Evolutionary conservation across 1,140 invertebrate species (phyloP).

Genomic region (Ceratosolen fusciceps): DNA sequence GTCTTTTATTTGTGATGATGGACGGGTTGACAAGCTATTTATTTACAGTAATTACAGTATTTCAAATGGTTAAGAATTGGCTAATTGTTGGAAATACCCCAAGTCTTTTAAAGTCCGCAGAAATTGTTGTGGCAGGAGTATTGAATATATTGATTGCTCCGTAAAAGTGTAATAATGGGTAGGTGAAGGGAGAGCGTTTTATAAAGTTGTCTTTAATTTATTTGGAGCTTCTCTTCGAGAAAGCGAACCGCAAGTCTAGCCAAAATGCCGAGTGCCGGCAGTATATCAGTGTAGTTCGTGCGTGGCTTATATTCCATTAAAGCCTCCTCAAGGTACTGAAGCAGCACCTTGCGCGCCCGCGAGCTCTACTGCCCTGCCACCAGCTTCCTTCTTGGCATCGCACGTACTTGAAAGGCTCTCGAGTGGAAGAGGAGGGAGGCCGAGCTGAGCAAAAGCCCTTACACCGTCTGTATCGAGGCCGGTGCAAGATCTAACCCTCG

Average conservation of each 20-base stretch:
- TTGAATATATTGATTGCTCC: not conserved
- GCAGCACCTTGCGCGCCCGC: not conserved
- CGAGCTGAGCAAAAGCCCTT: not conserved
- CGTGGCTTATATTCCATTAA: not conserved
- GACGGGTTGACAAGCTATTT: too few relatives aligned
- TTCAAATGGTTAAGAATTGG: not conserved
- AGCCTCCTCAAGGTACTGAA: not conserved
- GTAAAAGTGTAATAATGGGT: too few relatives aligned
- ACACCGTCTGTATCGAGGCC: not conserved
- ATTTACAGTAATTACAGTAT: constrained; percentile 34
- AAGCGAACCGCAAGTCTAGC: not conserved
- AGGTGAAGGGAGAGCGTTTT: not conserved
- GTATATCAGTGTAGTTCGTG: not conserved
- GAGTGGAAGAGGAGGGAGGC: not conserved
- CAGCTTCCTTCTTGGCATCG: not conserved
- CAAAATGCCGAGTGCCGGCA: not conserved
- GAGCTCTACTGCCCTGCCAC: not conserved
- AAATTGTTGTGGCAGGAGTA: not conserved
- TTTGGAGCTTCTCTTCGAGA: not conserved
- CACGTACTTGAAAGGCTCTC: not conserved
- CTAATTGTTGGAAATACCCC: not conserved
- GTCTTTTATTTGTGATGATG: constrained; percentile 33
- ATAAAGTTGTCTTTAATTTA: not conserved
- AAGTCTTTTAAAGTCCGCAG: not conserved
- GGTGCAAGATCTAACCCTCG: too few relatives aligned